Evolutionary conservation across 2,888 invertebrate species (phyloP).

Genomic region (Orchestes rusci): DNA sequence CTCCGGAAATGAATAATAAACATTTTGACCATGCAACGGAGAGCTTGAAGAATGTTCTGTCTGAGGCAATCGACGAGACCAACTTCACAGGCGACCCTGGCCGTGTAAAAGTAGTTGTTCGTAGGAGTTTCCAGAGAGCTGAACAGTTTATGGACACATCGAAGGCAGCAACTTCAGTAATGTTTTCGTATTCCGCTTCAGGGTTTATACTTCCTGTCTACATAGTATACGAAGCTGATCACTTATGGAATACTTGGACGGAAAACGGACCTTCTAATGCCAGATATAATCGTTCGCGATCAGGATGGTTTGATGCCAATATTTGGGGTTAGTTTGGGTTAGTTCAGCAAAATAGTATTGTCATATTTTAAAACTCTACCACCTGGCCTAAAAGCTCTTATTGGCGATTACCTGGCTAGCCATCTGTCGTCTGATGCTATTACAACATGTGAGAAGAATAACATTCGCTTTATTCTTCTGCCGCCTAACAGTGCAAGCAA

Average conservation of each 20-base stretch:
- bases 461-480: slow-evolving; percentile 6
- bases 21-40: slow-evolving; percentile 13
- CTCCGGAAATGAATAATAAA: slow-evolving; percentile 16
- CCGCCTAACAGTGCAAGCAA: slow-evolving; percentile 5
- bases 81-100: slow-evolving; percentile 37
- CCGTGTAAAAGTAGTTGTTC: slow-evolving; percentile 28
- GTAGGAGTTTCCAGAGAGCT: slow-evolving; percentile 28
- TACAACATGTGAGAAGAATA: slow-evolving; percentile 3
- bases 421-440: slow-evolving; percentile 6
- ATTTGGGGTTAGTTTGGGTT: slow-evolving; percentile 8
- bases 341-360: slow-evolving; percentile 5
- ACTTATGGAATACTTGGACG: slow-evolving; percentile 17
- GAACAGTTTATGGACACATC: slow-evolving; percentile 25
- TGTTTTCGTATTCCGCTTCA: slow-evolving; percentile 11
- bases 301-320: slow-evolving; percentile 13
- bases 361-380: slow-evolving; percentile 9
- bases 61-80: slow-evolving; percentile 32
- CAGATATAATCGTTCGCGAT: slow-evolving; percentile 10
- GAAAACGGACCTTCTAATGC: slow-evolving; percentile 10
- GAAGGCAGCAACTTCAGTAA: slow-evolving; percentile 19
- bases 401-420: slow-evolving; percentile 8
- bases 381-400: slow-evolving; percentile 8
- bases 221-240: slow-evolving; percentile 22
- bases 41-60: slow-evolving; percentile 11
- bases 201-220: slow-evolving; percentile 7